Percentiles rank a stretch among this genome's conserved stretches.
These are phyloP conservation scores for Hypocryptadius cinnamomeus DNA, from an alignment of 2,113 vertebrate genomes.

Conservation along the genomic window DNA sequence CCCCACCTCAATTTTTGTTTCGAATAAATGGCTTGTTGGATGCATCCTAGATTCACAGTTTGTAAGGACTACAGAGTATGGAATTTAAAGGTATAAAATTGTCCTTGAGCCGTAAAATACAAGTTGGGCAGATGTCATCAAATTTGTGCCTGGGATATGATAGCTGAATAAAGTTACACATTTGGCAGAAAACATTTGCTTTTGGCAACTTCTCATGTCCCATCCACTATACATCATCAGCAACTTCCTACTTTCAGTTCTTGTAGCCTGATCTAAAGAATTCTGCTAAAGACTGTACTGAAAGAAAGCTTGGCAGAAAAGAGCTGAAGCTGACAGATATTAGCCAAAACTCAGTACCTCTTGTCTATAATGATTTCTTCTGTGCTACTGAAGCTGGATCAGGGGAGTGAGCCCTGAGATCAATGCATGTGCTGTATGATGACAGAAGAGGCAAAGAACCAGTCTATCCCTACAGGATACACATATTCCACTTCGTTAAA, in stretches of 20 bases:
- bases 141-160: neutral
- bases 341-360: neutral
- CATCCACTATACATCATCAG: neutral
- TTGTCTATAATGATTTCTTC: neutral
- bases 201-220: slow-evolving; percentile 1
- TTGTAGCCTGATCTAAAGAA: neutral
- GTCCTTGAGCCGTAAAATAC: neutral
- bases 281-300: neutral
- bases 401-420: neutral
- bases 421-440: neutral
- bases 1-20: neutral
- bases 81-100: neutral
- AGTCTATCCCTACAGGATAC: neutral
- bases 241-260: neutral
- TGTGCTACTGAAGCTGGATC: neutral
- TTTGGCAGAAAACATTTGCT: neutral
- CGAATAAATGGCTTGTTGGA: neutral
- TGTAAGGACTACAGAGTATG: neutral
- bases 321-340: neutral
- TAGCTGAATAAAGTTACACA: neutral
- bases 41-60: neutral
- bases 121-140: neutral
- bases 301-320: neutral
- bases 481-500: neutral
- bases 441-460: neutral